Evolutionary conservation across 2,797 vertebrate genomes (phyloP).

Genomic region (Pangasius sanitwongsei): DNA sequence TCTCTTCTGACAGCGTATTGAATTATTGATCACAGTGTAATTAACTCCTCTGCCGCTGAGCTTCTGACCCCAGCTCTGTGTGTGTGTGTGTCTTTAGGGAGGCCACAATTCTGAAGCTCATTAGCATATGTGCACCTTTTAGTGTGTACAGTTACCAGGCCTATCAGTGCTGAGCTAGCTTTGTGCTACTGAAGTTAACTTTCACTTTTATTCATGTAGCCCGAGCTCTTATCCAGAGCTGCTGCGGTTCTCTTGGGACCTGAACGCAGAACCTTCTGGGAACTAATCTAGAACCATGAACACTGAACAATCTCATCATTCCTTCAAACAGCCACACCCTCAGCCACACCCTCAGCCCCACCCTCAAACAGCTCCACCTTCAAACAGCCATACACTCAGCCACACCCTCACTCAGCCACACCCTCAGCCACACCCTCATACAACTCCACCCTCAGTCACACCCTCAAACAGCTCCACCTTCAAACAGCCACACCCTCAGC

Average conservation of each 20-base stretch:
- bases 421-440: not conserved
- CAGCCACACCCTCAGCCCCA: not conserved
- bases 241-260: not conserved
- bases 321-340: not conserved
- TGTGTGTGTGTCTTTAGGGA: slow-evolving; percentile 9
- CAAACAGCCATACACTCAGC: not conserved
- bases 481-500: not conserved
- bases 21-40: no score
- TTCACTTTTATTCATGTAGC: not conserved
- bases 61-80: not conserved
- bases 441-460: not conserved
- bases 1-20: no score
- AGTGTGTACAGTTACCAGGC: not conserved
- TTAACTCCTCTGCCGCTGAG: no score
- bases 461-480: not conserved
- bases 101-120: not conserved
- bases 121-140: not conserved
- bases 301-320: not conserved
- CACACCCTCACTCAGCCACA: not conserved
- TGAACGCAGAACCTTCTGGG: not conserved
- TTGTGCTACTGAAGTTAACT: not conserved
- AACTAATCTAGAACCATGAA: not conserved
- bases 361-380: not conserved
- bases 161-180: not conserved
- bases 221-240: not conserved